Evolutionary conservation across 1,140 invertebrate genomes (phyloP), one percentile per base, ranked within the genome.

Genomic region (Conopomorpha cramerella): DNA sequence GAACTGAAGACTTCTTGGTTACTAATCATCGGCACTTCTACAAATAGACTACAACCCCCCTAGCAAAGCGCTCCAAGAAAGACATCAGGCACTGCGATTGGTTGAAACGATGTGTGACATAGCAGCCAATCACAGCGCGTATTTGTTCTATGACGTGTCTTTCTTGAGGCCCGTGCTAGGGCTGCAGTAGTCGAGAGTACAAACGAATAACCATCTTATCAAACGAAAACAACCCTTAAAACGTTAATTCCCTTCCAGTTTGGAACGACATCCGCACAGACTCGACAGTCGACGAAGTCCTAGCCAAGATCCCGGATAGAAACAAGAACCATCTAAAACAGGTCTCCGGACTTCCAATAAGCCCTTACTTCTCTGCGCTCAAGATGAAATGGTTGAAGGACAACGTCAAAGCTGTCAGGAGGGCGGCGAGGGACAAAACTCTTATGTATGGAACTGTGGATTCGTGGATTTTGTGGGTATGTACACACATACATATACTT

Each of bases 401-500:
- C 48, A 95, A 98, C 63, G 85, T 95, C 2, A 82, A 87, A 1
- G 83, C 83, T 15, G 95, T 99, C 0, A 78, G 82, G 44, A 81
- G 88, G 53, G 92, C 94, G 0, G 82, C 90, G 8, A 65, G 85
- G 29, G 87, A 93, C 28, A 85, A 86, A 12, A 79, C 85, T 23
- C 89, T 92, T 51, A 76, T 94, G 50, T 94, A 96, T 64, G 97
- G 97, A 0, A 99, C 94, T 1, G 87, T 99, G 0, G 96, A 99
- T 60, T 86, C 92, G 0, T 99, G 96, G 96, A 82, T 99, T 10
- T 71, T 99, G 40, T 99, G 95, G 94, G 93, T 93, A 78, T 61
- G 74, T 61, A 25, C 7, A 6, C 28, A 4, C n/a, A n/a, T 28
- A 30, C 8, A 29, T 34, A 34, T 26, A 29, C 18, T 16, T n/a